A percentile compares a stretch with the other conserved stretches of the same genome.
phyloP scores from a whole-genome alignment of 2,113 vertebrate genomes.

The Laterallus jamaicensis region DNA sequence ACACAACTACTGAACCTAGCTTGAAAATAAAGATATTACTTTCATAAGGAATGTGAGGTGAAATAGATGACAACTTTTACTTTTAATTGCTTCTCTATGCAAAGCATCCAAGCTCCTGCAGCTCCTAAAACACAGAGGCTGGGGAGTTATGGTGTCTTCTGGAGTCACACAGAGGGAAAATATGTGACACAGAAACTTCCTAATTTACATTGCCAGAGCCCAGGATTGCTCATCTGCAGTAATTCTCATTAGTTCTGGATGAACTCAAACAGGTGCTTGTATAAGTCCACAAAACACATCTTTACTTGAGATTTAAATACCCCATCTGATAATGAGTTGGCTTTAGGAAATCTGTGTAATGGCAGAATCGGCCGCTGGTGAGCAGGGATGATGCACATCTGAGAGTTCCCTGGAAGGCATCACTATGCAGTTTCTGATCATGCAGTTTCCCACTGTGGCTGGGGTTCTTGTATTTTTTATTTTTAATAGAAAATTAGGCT shows the following conservation, averaged over 20 bases:
- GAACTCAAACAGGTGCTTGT: background rate
- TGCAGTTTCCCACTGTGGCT: background rate
- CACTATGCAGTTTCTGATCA: background rate
- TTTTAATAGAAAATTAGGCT: background rate
- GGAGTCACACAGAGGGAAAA: background rate
- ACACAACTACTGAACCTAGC: background rate
- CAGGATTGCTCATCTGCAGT: background rate
- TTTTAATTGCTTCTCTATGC: background rate
- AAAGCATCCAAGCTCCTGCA: background rate
- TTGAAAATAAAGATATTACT: background rate
- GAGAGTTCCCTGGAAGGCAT: background rate
- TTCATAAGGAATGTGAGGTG: background rate
- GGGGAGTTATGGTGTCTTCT: background rate
- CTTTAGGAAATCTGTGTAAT: background rate
- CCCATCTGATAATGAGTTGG: background rate
- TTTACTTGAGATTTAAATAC: background rate
- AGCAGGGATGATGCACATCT: background rate
- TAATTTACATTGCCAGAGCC: background rate
- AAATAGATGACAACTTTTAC: background rate
- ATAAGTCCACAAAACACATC: background rate
- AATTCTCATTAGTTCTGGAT: background rate
- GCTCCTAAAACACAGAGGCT: background rate
- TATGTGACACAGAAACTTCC: background rate
- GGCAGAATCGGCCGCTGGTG: fast-evolving
- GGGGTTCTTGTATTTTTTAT: background rate